Conservation (phyloP, 2,113 vertebrate species). For the Machaerirhynchus nigripectus region DNA sequence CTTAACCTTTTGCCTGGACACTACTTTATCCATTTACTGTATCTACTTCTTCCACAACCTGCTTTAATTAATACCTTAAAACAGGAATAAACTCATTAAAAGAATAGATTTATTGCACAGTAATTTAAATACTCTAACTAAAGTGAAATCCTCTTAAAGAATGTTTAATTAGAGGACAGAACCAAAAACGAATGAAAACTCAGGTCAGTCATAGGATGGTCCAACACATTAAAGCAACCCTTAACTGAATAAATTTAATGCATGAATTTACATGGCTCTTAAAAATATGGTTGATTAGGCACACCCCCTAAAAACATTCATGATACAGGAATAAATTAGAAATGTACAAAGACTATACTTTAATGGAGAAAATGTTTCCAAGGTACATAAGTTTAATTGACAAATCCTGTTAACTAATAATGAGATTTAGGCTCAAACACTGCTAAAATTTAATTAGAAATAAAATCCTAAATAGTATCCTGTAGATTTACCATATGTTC, state of each 20-base stretch:
- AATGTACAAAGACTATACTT: not conserved
- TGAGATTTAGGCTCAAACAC: not conserved
- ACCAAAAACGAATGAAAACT: constrained; percentile 42
- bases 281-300: constrained; percentile 38
- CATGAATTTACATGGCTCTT: constrained; percentile 43
- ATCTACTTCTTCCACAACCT: constrained; percentile 43
- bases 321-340: not conserved
- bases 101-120: constrained; percentile 57
- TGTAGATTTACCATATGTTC: constrained; percentile 6
- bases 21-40: constrained; percentile 58
- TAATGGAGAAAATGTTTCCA: not conserved
- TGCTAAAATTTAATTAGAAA: constrained; percentile 9
- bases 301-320: not conserved
- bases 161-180: constrained; percentile 68
- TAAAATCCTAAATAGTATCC: not conserved
- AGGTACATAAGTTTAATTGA: not conserved
- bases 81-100: constrained; percentile 74
- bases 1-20: constrained; percentile 69
- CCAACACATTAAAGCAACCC: constrained; percentile 42
- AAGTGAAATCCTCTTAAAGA: constrained; percentile 69
- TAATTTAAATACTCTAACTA: constrained; percentile 69
- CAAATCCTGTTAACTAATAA: constrained; percentile 29
- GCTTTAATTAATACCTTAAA: constrained; percentile 74
- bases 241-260: constrained; percentile 61
- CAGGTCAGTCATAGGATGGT: constrained; percentile 44